These are phyloP conservation scores for Plemyria rubiginata DNA, from an alignment of 2,888 invertebrate species.

Conservation along the genomic window DNA sequence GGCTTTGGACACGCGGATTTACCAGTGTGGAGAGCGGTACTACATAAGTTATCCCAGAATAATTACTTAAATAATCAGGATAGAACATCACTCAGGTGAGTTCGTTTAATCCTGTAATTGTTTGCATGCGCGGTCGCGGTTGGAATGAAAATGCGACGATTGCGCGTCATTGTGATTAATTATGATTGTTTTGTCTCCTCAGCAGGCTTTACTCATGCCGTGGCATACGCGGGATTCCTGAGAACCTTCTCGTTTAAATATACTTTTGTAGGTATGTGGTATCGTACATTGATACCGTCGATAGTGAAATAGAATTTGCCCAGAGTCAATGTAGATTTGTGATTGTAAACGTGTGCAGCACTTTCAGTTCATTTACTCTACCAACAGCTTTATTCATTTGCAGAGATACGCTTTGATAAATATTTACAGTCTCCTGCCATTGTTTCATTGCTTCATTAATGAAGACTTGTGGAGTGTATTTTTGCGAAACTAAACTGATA, in stretches of 20 bases:
- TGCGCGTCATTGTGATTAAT: conserved; percentile 47
- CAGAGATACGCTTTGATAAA: conserved; percentile 18
- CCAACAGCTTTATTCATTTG: conserved; percentile 23
- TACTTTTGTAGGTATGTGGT: neutral
- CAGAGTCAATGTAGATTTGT: conserved; percentile 17
- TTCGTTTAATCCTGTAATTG: too few species aligned
- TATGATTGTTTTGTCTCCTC: conserved; percentile 32
- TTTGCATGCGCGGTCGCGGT: conserved; percentile 56
- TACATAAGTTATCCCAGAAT: too few species aligned
- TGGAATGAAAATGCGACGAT: conserved; percentile 60
- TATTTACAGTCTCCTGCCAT: conserved; percentile 19
- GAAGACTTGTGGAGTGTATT: conserved; percentile 6
- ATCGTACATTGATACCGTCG: conserved; percentile 1
- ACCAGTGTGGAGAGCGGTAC: too few species aligned
- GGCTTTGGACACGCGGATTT: too few species aligned
- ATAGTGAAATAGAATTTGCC: conserved; percentile 16
- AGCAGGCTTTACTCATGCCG: conserved; percentile 21
- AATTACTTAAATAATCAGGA: too few species aligned
- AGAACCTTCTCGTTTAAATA: conserved; percentile 9
- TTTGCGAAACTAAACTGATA: conserved; percentile 5
- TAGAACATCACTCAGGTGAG: too few species aligned
- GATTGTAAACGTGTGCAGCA: conserved; percentile 11
- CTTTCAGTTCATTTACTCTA: conserved; percentile 29
- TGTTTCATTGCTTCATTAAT: conserved; percentile 21
- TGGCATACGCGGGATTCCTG: conserved; percentile 27